A percentile compares a stretch with the other conserved stretches of the same genome.
Evolutionary conservation across 2,113 vertebrate species (phyloP).

Genomic region (Ptilorrhoa leucosticta): DNA sequence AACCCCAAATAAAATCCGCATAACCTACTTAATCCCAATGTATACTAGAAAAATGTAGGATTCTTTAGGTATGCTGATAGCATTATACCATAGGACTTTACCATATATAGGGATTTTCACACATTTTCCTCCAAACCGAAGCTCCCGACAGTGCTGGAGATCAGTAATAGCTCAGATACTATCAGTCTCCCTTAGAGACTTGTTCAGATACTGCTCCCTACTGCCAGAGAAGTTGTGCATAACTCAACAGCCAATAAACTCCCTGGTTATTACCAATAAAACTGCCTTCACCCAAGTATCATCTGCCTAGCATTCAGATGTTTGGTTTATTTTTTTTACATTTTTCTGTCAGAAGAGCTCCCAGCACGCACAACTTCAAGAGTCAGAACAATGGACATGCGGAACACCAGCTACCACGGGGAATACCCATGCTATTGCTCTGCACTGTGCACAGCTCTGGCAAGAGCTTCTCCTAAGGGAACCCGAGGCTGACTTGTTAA

Average conservation of each 20-base stretch:
- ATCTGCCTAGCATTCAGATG: background rate
- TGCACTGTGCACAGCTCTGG: background rate
- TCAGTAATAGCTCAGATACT: background rate
- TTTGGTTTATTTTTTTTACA: background rate
- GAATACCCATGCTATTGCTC: background rate
- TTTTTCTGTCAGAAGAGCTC: background rate
- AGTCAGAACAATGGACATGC: accelerated
- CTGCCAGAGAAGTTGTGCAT: background rate
- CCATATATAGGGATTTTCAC: background rate
- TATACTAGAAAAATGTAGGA: background rate
- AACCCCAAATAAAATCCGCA: background rate
- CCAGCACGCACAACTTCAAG: background rate
- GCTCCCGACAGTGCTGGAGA: background rate
- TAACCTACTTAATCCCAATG: background rate
- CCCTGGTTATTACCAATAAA: background rate
- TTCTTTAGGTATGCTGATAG: background rate
- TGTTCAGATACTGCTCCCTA: background rate
- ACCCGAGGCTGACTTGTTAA: background rate
- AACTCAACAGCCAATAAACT: background rate
- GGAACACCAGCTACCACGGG: background rate
- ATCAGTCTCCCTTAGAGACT: background rate
- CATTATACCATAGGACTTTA: background rate
- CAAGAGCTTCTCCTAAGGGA: background rate
- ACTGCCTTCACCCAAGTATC: background rate
- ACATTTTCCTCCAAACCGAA: background rate